Evolutionary conservation across 1,140 invertebrate genomes (phyloP).

Genomic region (Xylocopa sonorina): DNA sequence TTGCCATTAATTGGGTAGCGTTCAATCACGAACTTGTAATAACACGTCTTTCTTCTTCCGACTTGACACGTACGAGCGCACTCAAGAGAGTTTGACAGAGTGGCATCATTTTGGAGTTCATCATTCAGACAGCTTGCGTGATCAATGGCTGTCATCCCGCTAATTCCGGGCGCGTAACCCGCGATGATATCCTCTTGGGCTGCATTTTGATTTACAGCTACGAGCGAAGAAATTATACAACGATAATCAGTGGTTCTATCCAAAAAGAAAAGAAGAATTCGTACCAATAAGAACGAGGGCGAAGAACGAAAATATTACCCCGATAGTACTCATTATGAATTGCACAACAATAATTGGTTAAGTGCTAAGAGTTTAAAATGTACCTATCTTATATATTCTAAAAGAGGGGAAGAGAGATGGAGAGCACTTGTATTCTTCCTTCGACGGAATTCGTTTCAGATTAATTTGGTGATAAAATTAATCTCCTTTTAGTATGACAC

Average conservation of each 20-base stretch:
- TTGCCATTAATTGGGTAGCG: slow-evolving; percentile 78
- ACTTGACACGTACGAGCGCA: slow-evolving; percentile 75
- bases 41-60: slow-evolving; percentile 72
- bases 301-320: neutral
- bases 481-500: neutral
- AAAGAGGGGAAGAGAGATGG: too few species aligned
- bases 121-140: neutral
- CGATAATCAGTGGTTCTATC: neutral
- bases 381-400: too few species aligned
- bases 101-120: neutral
- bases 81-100: slow-evolving; percentile 31
- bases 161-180: slow-evolving; percentile 12
- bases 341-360: too few species aligned
- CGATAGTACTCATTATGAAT: neutral
- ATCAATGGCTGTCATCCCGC: slow-evolving; percentile 7
- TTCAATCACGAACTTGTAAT: slow-evolving; percentile 81
- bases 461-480: slow-evolving; percentile 7
- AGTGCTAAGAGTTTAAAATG: too few species aligned
- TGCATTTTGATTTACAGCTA: neutral
- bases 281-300: neutral
- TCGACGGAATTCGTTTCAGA: too few species aligned
- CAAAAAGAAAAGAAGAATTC: neutral
- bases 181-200: neutral
- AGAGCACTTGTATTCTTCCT: too few species aligned
- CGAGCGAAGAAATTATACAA: neutral